Evolutionary conservation across 2,797 vertebrate genomes (phyloP).

Genomic region (Ambastaia sidthimunki): DNA sequence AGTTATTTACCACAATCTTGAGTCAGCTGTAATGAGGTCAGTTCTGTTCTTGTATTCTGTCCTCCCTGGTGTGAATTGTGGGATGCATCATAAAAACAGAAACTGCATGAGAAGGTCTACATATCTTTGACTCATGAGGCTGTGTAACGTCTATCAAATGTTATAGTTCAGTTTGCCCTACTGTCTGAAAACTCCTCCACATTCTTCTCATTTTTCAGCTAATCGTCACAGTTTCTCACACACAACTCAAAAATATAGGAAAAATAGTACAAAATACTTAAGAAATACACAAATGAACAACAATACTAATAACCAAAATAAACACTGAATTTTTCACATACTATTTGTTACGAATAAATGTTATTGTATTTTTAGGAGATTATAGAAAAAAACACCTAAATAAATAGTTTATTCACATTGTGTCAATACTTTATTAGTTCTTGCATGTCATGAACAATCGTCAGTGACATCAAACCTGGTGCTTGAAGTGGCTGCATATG

Average conservation of each 20-base stretch:
- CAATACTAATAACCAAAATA: no score
- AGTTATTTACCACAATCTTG: not conserved
- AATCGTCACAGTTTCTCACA: not conserved
- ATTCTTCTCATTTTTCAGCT: not conserved
- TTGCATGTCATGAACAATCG: no score
- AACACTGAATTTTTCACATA: no score
- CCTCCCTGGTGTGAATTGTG: constrained; percentile 8
- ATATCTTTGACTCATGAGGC: not conserved
- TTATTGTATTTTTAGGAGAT: no score
- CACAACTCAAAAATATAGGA: no score
- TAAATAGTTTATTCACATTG: no score
- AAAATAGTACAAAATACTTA: no score
- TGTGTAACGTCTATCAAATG: not conserved
- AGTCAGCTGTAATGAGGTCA: not conserved
- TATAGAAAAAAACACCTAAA: no score
- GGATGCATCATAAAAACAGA: constrained; percentile 9
- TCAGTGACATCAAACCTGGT: no score
- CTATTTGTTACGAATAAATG: no score
- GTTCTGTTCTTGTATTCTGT: not conserved
- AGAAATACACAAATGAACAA: no score
- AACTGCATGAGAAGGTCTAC: not conserved
- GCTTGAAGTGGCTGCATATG: not conserved
- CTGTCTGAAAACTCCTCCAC: constrained; percentile 22
- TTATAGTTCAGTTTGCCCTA: not conserved
- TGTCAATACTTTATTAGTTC: no score